Conservation (phyloP, 2,888 invertebrate genomes). For the Romanomermis culicivorax region DNA sequence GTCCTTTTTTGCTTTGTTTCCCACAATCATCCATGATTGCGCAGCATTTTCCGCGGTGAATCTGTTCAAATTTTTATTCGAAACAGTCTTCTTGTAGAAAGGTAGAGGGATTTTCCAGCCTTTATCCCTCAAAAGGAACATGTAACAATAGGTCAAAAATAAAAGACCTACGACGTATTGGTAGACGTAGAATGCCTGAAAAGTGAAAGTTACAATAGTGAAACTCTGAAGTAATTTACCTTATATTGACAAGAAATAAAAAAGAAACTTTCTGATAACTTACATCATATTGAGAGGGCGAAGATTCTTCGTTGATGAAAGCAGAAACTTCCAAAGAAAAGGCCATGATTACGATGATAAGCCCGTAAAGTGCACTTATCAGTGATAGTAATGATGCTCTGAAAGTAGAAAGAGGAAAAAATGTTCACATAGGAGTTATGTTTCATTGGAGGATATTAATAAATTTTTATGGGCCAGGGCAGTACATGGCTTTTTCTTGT, state of each 20-base stretch:
- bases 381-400: background rate
- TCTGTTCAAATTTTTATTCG: background rate
- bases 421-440: too few species aligned
- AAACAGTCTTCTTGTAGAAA: too few species aligned
- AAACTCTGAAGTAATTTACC: too few species aligned
- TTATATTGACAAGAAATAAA: background rate
- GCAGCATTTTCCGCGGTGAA: background rate
- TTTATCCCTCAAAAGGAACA: background rate
- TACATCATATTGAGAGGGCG: background rate
- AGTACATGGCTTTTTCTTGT: too few species aligned
- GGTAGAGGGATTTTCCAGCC: background rate
- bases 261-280: background rate
- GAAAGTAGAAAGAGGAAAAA: too few species aligned
- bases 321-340: conserved; percentile 19
- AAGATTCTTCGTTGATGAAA: background rate
- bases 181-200: conserved; percentile 14
- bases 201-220: background rate
- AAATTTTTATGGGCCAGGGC: too few species aligned
- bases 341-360: conserved; percentile 22
- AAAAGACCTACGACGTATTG: conserved; percentile 7
- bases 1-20: too few species aligned
- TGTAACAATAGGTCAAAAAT: conserved; percentile 4
- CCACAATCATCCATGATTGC: background rate
- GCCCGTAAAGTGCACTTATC: conserved; percentile 19
- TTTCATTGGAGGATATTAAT: too few species aligned